These are phyloP conservation scores for Parazoanthus darwini DNA, from an alignment of 92 coral and sea anemone species.

Conservation along the genomic window DNA sequence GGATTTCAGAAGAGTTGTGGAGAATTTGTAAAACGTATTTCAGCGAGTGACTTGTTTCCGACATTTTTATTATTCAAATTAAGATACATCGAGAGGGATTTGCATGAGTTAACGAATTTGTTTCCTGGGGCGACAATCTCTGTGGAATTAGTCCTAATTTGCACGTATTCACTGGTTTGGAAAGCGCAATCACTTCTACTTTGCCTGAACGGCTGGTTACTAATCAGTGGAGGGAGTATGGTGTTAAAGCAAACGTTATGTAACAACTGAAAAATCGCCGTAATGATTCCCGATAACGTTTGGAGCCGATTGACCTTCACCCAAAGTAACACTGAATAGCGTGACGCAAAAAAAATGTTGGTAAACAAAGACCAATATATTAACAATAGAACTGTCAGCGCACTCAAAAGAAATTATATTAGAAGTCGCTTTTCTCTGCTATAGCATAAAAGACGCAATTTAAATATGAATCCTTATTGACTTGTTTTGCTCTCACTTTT, in stretches of 20 bases:
- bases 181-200: neutral
- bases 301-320: neutral
- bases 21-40: neutral
- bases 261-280: neutral
- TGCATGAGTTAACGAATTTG: neutral
- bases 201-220: neutral
- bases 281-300: neutral
- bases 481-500: neutral
- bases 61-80: slow-evolving; percentile 13
- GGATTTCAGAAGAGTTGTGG: neutral
- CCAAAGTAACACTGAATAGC: slow-evolving; percentile 6
- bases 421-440: neutral
- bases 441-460: neutral
- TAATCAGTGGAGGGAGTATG: neutral
- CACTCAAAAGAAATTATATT: slow-evolving; percentile 4
- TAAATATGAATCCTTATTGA: neutral
- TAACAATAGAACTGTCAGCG: slow-evolving; percentile 33
- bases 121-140: neutral
- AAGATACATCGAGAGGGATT: neutral
- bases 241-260: neutral
- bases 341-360: neutral
- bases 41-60: neutral
- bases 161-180: slow-evolving; percentile 9
- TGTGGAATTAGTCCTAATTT: slow-evolving; percentile 1
- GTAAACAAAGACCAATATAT: slow-evolving; percentile 21